A percentile compares a stretch with the other conserved stretches of the same genome.
phyloP scores from a whole-genome alignment of 2,113 vertebrate genomes.

The Nipponia nippon region DNA sequence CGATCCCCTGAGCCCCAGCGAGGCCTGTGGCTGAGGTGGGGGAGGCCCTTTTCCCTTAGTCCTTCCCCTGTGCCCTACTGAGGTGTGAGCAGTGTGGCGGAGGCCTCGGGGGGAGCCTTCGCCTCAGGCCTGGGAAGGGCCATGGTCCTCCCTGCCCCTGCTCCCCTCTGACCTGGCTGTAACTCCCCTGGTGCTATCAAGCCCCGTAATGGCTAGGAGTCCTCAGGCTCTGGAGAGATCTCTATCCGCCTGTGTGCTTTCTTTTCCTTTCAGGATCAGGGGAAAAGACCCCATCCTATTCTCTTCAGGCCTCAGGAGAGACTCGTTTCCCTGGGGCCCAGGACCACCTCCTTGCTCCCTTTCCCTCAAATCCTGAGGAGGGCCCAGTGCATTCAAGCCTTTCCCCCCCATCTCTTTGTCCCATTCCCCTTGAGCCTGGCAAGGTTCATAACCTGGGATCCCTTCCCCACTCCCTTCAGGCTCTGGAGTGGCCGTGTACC shows the following conservation, averaged over 20 bases:
- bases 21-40: background rate
- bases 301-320: background rate
- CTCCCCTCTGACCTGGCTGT: background rate
- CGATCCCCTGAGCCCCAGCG: too few species aligned
- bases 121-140: too few species aligned
- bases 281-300: background rate
- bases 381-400: accelerated
- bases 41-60: background rate
- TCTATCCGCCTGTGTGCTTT: accelerated
- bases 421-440: background rate
- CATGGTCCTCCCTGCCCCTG: too few species aligned
- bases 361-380: background rate
- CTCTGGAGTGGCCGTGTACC: accelerated
- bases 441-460: background rate
- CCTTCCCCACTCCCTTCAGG: background rate
- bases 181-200: background rate
- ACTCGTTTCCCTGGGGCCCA: background rate
- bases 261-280: background rate
- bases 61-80: background rate
- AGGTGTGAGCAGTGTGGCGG: background rate
- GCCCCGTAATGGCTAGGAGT: accelerated
- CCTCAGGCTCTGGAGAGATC: background rate
- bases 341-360: background rate
- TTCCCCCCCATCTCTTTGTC: background rate
- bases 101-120: background rate